Evolutionary conservation across 2,113 vertebrate genomes (phyloP).

Genomic region (Zosterops lateralis): DNA sequence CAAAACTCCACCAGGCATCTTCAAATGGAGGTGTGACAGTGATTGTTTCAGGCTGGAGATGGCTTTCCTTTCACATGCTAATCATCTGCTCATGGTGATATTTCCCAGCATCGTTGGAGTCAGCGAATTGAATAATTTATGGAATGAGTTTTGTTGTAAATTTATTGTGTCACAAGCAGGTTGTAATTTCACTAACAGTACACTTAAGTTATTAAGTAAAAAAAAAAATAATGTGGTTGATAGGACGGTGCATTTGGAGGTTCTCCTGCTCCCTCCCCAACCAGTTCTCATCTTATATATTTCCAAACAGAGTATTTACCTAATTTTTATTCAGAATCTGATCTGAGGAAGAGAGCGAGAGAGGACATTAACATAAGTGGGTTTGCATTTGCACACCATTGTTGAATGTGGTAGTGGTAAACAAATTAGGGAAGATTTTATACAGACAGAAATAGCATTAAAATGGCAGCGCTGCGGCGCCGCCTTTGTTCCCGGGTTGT

Average conservation of each 20-base stretch:
- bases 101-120: conserved; percentile 77
- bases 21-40: conserved; percentile 81
- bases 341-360: conserved; percentile 64
- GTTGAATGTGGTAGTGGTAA: conserved; percentile 75
- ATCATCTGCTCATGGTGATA: conserved; percentile 79
- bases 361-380: conserved; percentile 76
- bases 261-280: conserved; percentile 49
- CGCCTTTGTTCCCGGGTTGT: conserved; percentile 9
- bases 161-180: conserved; percentile 86
- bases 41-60: conserved; percentile 78
- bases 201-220: conserved; percentile 86
- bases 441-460: conserved; percentile 72
- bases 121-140: conserved; percentile 86
- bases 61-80: conserved; percentile 84
- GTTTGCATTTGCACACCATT: conserved; percentile 76
- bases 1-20: conserved; percentile 76
- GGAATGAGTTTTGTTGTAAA: conserved; percentile 83
- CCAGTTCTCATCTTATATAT: conserved; percentile 78
- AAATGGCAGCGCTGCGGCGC: not conserved
- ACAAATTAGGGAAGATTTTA: conserved; percentile 77
- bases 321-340: conserved; percentile 81
- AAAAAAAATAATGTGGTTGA: conserved; percentile 73
- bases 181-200: conserved; percentile 88
- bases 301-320: conserved; percentile 81
- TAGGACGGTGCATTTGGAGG: conserved; percentile 71